Base-by-base conservation (phyloP, 2,113 vertebrate species). In the Myotis brandtii region DNA sequence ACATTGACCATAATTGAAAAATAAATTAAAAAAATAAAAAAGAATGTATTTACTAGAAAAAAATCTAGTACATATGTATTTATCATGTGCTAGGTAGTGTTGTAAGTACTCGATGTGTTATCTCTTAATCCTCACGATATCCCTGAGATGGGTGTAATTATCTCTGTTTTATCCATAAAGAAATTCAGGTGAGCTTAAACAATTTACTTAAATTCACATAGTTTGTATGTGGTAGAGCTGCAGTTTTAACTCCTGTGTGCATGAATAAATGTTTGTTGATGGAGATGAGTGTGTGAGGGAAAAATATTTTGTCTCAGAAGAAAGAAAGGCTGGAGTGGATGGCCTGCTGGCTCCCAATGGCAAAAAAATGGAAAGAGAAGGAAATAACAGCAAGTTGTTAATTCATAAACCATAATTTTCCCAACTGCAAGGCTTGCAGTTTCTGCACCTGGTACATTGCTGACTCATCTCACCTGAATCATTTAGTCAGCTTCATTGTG, bases 391-490 rank as follows among this genome's bases (percentile, higher is more conserved):
- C 95, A 87, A 96, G 97, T 95, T 89, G 79, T 98, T 98, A 98
- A 98, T 97, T 90, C 95, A 92, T 98, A 96, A 97, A 98, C 89
- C 52, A 85, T 97, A 96, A 98, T 97, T 96, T 98, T 87, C 97
- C 96, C 95, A 97, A 79, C 92, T 98, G 98, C 98, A 97, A 97
- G 80, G 67, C 93, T 91, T 87, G 48, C 97, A 97, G 89, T 95
- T 94, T 97, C 94, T 96, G 97, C 98, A 98, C 98, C 98, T 98
- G 98, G 93, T 10, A 0, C 64, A 43, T 88, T 95, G 92, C 98
- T 98, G 97, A 98, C 93, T 98, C 94, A 86, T 96, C 97, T 98
- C 96, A 98, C 98, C 98, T 97, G 97, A 97, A 97, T 96, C 97
- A 97, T 90, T 34, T 50, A 96, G 91, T 91, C 91, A 95, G 91